These are phyloP conservation scores for Chloropsis hardwickii DNA, from an alignment of 2,113 vertebrate species.

Conservation along the genomic window DNA sequence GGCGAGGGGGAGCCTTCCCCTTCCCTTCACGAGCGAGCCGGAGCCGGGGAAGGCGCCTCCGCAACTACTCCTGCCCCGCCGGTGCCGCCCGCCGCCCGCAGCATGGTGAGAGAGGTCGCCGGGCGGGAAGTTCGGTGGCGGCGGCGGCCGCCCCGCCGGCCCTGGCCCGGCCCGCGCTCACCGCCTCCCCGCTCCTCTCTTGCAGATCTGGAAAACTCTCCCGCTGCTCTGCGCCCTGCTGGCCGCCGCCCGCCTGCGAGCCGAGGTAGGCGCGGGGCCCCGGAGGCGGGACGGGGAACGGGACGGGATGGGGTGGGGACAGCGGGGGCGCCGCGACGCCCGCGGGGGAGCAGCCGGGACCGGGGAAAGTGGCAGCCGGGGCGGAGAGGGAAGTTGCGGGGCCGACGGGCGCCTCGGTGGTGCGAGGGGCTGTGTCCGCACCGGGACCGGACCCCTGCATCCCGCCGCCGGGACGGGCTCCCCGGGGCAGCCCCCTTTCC, in stretches of 20 bases:
- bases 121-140: slow-evolving; percentile 47
- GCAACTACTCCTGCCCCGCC: background rate
- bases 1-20: slow-evolving; percentile 22
- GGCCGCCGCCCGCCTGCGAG: slow-evolving; percentile 62
- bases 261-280: slow-evolving; percentile 59
- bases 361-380: background rate
- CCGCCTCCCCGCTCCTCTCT: background rate
- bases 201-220: slow-evolving; percentile 70
- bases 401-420: background rate
- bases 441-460: background rate
- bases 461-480: background rate
- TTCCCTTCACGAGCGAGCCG: slow-evolving; percentile 19
- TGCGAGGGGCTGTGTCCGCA: background rate
- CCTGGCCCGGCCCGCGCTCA: background rate
- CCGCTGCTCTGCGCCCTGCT: slow-evolving; percentile 58
- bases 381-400: background rate
- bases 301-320: background rate
- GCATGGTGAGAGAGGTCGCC: background rate
- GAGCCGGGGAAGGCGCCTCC: background rate
- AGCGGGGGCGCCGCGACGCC: background rate
- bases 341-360: background rate
- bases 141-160: background rate
- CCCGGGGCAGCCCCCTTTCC: background rate
- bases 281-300: background rate
- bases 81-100: background rate